A percentile compares a stretch with the other conserved stretches of the same genome.
phyloP scores from a whole-genome alignment of 2,888 invertebrate species.

The Eugnorisma glareosa region DNA sequence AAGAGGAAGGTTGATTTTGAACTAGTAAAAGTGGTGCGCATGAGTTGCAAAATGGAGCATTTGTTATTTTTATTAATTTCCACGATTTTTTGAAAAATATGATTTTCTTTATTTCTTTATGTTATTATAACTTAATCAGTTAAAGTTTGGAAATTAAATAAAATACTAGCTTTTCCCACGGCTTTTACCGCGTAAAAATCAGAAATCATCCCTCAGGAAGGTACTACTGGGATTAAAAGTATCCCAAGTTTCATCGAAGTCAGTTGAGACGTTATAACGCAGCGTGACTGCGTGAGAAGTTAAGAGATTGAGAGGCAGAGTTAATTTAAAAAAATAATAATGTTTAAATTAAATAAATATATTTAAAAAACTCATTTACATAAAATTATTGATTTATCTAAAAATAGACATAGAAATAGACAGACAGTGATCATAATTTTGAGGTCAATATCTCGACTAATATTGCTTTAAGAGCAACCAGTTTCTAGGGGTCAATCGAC shows the following conservation, averaged over 20 bases:
- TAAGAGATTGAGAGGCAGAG: background rate
- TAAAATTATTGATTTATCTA: background rate
- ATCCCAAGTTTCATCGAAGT: background rate
- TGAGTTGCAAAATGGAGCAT: background rate
- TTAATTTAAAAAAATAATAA: background rate
- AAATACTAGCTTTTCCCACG: background rate
- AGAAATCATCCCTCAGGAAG: background rate
- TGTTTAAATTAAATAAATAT: too few species aligned
- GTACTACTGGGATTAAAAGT: background rate
- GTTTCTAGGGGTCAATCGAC: constrained; percentile 35
- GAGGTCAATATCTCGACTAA: constrained; percentile 13
- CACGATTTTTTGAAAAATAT: background rate
- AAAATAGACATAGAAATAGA: too few species aligned
- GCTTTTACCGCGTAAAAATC: background rate
- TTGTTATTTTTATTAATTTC: background rate
- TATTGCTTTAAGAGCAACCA: constrained; percentile 30
- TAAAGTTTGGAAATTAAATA: too few species aligned
- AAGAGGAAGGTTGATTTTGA: background rate
- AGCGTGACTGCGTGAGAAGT: background rate
- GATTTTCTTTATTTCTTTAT: background rate
- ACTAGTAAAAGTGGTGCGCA: background rate
- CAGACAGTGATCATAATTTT: background rate
- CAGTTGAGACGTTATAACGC: background rate
- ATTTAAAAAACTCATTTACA: background rate
- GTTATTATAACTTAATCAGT: too few species aligned